Percentiles rank a stretch among this genome's conserved stretches.
Conservation (phyloP, 1,140 invertebrate species). For the Hypothenemus hampei region DNA sequence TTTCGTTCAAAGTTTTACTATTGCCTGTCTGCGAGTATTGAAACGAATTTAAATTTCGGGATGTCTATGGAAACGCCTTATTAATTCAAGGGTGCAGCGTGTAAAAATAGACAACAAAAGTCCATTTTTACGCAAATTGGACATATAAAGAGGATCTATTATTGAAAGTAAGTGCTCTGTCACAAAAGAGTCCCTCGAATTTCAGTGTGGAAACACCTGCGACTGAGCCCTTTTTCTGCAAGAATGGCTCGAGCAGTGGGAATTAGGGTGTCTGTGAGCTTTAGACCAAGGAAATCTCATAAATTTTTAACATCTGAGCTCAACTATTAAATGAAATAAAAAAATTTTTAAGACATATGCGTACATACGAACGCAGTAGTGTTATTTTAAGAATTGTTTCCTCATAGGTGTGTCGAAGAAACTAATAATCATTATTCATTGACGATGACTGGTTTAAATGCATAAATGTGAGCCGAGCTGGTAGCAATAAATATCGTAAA, state of each 20-base stretch:
- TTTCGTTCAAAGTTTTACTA: slow-evolving; percentile 6
- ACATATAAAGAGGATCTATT: no score
- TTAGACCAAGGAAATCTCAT: slow-evolving; percentile 2
- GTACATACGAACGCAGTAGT: no score
- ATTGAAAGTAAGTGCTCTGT: no score
- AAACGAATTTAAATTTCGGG: slow-evolving; percentile 10
- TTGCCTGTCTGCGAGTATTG: slow-evolving; percentile 5
- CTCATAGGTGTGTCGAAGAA: slow-evolving; percentile 10
- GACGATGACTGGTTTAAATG: slow-evolving; percentile 16
- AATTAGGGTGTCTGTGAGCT: slow-evolving; percentile 6
- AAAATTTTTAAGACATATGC: no score
- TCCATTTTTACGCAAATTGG: no score
- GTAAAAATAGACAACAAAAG: no score
- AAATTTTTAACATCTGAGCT: background rate
- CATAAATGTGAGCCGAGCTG: slow-evolving; percentile 4
- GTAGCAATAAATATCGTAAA: slow-evolving; percentile 12
- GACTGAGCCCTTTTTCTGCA: slow-evolving; percentile 7
- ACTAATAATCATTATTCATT: slow-evolving; percentile 17
- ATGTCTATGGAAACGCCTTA: no score
- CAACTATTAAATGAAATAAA: background rate
- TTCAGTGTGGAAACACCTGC: slow-evolving; percentile 9
- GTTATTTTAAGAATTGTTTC: background rate
- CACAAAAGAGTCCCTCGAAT: no score
- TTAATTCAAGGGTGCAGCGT: no score
- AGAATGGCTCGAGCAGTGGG: background rate